A percentile compares a stretch with the other conserved stretches of the same genome.
phyloP scores from a whole-genome alignment of 92 coral and sea anemone genomes.

The Heliopora coerulea region DNA sequence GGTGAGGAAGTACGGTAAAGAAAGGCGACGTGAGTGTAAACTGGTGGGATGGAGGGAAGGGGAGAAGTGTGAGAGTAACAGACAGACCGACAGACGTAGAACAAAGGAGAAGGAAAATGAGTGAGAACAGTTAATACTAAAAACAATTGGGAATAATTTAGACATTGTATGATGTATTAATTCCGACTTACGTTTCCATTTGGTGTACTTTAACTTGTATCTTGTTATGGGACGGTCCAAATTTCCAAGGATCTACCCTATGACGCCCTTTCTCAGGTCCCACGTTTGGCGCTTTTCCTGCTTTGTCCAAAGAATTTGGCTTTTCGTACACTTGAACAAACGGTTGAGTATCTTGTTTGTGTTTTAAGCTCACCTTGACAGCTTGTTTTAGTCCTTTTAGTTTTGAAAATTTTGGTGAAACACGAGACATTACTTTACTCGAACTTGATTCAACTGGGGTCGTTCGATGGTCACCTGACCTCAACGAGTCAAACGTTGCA shows the following conservation, averaged over 20 bases:
- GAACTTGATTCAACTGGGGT: neutral
- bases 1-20: no score
- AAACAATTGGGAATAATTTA: no score
- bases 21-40: no score
- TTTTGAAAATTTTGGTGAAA: neutral
- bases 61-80: neutral
- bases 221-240: constrained; percentile 29
- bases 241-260: constrained; percentile 21
- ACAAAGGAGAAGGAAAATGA: neutral
- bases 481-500: neutral
- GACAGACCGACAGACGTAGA: neutral
- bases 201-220: constrained; percentile 4
- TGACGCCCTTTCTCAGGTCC: neutral
- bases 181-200: neutral
- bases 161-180: neutral
- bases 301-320: constrained; percentile 3
- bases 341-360: neutral
- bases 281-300: constrained; percentile 6
- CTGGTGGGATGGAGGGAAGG: neutral
- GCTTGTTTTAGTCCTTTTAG: neutral
- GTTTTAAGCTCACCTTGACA: neutral
- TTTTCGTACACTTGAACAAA: neutral
- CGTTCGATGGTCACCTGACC: no score
- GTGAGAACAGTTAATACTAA: neutral
- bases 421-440: neutral